Conservation (phyloP, 2,797 vertebrate species). For the Myotis planiceps region DNA sequence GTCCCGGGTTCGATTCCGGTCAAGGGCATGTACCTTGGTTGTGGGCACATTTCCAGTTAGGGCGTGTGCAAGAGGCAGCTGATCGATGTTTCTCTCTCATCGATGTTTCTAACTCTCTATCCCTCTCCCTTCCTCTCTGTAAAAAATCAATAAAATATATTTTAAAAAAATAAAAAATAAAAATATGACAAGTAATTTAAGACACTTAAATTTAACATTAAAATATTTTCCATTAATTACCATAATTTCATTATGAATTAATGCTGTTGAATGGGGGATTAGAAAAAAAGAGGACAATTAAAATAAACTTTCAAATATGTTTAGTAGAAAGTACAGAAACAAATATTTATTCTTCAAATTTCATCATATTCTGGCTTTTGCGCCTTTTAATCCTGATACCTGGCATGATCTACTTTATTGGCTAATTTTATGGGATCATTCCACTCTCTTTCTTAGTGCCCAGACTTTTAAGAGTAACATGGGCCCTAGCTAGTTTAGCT, state of each 20-base stretch:
- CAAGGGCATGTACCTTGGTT: too few species aligned
- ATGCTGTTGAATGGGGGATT: background rate
- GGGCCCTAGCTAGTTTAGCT: too few species aligned
- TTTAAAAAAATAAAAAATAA: background rate
- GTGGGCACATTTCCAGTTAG: too few species aligned
- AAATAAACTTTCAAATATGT: slow-evolving; percentile 2
- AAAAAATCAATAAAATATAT: too few species aligned
- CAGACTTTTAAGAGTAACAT: background rate
- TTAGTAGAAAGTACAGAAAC: background rate
- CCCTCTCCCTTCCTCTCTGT: too few species aligned
- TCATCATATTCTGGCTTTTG: background rate
- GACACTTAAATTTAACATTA: background rate
- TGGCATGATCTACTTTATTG: background rate
- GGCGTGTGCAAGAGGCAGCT: too few species aligned
- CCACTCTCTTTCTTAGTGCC: background rate
- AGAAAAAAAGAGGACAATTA: background rate
- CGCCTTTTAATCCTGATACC: background rate
- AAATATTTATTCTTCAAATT: background rate
- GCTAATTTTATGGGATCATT: background rate
- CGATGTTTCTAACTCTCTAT: too few species aligned
- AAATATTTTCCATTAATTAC: background rate
- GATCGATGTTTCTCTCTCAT: too few species aligned
- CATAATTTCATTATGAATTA: slow-evolving; percentile 9
- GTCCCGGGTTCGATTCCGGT: too few species aligned
- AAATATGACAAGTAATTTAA: background rate